Evolutionary conservation across 2,113 vertebrate species (phyloP).

Genomic region (Pituophis catenifer): DNA sequence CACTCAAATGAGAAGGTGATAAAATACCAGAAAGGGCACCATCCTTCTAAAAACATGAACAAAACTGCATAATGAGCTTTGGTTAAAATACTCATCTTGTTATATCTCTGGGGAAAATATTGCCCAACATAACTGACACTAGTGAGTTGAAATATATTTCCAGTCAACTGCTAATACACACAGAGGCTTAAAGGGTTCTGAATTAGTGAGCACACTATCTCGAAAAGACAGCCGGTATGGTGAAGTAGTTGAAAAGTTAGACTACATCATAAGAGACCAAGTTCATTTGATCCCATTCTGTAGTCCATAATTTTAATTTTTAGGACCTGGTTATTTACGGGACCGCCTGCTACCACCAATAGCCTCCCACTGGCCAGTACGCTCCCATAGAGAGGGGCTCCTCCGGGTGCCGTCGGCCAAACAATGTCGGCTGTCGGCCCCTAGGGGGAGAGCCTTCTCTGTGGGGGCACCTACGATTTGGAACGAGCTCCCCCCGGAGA

Average conservation of each 20-base stretch:
- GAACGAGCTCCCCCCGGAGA: no score
- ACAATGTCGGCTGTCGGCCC: no score
- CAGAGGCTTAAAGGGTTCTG: background rate
- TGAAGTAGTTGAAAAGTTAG: background rate
- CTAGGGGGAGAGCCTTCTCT: no score
- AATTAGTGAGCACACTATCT: background rate
- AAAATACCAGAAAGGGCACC: slow-evolving; percentile 9
- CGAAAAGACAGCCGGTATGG: background rate
- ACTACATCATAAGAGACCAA: background rate
- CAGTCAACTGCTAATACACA: background rate
- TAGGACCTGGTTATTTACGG: no score
- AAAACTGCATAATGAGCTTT: background rate
- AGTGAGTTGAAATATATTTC: background rate
- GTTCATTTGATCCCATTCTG: background rate
- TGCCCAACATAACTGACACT: slow-evolving; percentile 1
- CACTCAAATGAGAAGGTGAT: background rate
- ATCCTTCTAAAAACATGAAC: slow-evolving; percentile 3
- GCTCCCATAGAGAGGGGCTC: no score
- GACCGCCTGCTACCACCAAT: no score
- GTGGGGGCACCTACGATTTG: no score
- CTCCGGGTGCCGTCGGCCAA: no score
- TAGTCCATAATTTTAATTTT: background rate
- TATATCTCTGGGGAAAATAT: slow-evolving; percentile 8
- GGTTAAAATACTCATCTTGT: background rate
- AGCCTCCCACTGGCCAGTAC: no score